Base-by-base conservation (phyloP, 2,888 invertebrate species). In the Agrotis segetum region DNA sequence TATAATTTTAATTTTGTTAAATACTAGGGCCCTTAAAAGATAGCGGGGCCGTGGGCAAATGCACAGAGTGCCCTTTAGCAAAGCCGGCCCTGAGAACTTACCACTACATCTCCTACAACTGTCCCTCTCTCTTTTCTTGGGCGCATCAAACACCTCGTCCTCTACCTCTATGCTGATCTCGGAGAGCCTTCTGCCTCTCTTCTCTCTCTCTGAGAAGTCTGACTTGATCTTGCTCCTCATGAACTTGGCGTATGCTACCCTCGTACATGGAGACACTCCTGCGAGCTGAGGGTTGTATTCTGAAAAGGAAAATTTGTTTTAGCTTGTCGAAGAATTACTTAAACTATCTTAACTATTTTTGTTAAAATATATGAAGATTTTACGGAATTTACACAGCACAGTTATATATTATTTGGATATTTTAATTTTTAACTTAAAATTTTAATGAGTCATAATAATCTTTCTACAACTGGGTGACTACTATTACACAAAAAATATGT, bases 191-290 rank as follows among this genome's bases (percentile, higher is more conserved):
- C 71, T 81, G 19, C 69, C 82, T 13, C 74, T 77, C 53, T 87
- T 85, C 73, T 93, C 90, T 52, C 87, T 87, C 24, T 89, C 90
- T 13, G 88, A 85, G 81, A 96, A 96, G 83, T 97, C 97, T 0
- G 97, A 96, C 66, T 97, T 97, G 80, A 97, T 96, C 92, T 98
- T 97, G 88, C 97, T 97, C 77, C 97, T 97, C 97, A 98, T 98
- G 90, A 98, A 99, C 92, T 98, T 98, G 66, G 98, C 98, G 86
- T 98, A 98, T 0, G 98, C 98, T 19, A 98, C 97, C 84, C 98
- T 96, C 0, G 98, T 98, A 1, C 97, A 97, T 1, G 98, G 98
- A 1, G 98, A 97, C 2, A 98, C 97, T 0, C 97, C 97, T 2
- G 97, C 97, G 47, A 98, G 94, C 83, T 97, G 98, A 0, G 98